Evolutionary conservation across 2,888 invertebrate genomes (phyloP).

Genomic region (Erebia aethiops): DNA sequence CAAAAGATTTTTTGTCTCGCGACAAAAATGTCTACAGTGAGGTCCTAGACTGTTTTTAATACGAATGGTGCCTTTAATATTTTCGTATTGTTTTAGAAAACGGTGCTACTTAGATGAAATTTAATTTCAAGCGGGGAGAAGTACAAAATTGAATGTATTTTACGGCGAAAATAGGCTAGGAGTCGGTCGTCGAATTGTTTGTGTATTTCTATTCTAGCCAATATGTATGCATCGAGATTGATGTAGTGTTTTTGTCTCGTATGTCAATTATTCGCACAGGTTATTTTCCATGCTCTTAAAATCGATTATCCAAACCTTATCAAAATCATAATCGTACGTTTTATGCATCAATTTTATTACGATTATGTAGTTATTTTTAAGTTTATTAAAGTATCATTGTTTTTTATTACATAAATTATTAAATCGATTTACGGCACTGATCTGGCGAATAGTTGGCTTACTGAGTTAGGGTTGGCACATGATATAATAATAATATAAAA

Average conservation of each 20-base stretch:
- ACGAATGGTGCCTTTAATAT: slow-evolving; percentile 43
- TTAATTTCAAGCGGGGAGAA: slow-evolving; percentile 33
- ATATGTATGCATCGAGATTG: slow-evolving; percentile 68
- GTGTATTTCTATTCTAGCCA: slow-evolving; percentile 51
- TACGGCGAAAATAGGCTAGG: slow-evolving; percentile 19
- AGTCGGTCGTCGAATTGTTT: slow-evolving; percentile 3
- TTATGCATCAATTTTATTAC: not conserved
- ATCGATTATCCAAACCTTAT: not conserved
- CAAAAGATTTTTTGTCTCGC: not conserved
- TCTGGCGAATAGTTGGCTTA: slow-evolving; percentile 25
- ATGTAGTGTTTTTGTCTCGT: slow-evolving; percentile 27
- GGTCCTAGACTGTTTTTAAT: slow-evolving; percentile 5
- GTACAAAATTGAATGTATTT: slow-evolving; percentile 36
- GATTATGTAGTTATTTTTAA: not conserved
- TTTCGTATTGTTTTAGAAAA: slow-evolving; percentile 31
- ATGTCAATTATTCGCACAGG: slow-evolving; percentile 19
- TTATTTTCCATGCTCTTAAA: not conserved
- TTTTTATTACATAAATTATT: not conserved
- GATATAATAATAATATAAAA: slow-evolving; percentile 55
- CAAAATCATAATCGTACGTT: too few relatives aligned
- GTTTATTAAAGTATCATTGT: not conserved
- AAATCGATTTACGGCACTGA: not conserved
- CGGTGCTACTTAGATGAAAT: slow-evolving; percentile 42
- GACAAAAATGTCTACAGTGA: slow-evolving; percentile 8
- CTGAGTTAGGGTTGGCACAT: slow-evolving; percentile 40